Base-by-base conservation (phyloP, 2,113 vertebrate genomes). In the Daphoenositta chrysoptera region DNA sequence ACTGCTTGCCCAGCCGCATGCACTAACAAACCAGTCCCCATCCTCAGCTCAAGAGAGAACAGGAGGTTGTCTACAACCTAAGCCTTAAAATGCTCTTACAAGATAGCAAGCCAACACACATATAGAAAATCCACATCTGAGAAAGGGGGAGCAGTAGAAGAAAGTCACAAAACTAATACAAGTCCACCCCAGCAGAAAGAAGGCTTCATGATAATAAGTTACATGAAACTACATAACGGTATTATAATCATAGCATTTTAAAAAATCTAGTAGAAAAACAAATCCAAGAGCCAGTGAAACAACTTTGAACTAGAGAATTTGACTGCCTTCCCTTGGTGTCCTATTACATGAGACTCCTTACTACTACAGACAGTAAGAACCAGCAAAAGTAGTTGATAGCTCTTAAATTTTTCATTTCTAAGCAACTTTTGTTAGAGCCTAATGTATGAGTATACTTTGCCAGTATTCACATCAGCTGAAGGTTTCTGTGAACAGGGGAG, bases 401-500 rank as follows among this genome's bases (percentile, higher is more conserved):
- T 26, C 72, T 24, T 30, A 33, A 68, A 45, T 40, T 8, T n/a
- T 19, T 60, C 0, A 39, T n/a, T 64, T 58, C 21, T 42, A 40
- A 40, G 7, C 40, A 40, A 58, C 10, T 5, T 39, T 27, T 20
- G 11, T 7, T 21, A 23, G 7, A 87, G 2, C 8, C 16, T 13
- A 15, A 31, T 0, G 2, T 1, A 54, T 0, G 2, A 42, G 22
- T 6, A 31, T 4, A 4, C 15, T 35, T 22, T 10, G 15, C 11
- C 44, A 81, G 28, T 10, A 48, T 21, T 51, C 20, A 30, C 22
- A 6, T 3, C 3, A 37, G 4, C 2, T 6, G 22, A 54, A 54
- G 15, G 16, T 15, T 37, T 61, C 58, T 18, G 31, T 7, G 23
- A 54, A 6, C n/a, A 33, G 9, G 33, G 3, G 6, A 70, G 17